Evolutionary conservation across 2,113 vertebrate genomes (phyloP).

Genomic region (Triplophysa siluroides): DNA sequence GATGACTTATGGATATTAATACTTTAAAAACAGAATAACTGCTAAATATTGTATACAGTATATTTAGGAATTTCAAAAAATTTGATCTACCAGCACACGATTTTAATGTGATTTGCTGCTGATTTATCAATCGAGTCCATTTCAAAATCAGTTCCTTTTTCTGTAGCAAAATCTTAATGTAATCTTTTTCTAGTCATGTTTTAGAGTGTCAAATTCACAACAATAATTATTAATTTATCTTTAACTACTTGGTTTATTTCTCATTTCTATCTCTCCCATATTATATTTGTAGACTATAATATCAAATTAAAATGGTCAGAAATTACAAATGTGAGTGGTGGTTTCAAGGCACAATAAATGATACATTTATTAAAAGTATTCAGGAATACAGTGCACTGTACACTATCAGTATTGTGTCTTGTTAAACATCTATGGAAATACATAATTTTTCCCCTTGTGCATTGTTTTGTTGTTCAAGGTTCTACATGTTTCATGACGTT

Average conservation of each 20-base stretch:
- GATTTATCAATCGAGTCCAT: neutral
- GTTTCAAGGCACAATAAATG: too few species aligned
- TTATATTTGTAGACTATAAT: neutral
- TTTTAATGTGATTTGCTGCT: neutral
- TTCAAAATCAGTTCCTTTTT: neutral
- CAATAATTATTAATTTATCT: neutral
- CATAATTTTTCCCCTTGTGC: neutral
- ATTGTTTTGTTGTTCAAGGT: neutral
- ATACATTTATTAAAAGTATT: neutral
- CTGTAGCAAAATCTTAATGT: too few species aligned
- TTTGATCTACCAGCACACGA: neutral
- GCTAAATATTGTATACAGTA: too few species aligned
- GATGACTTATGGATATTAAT: neutral
- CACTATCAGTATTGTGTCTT: neutral
- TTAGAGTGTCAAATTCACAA: neutral
- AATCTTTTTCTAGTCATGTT: neutral
- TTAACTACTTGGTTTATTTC: neutral
- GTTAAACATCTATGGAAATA: neutral
- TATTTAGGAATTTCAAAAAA: too few species aligned
- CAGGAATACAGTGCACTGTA: neutral
- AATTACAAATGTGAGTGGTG: too few species aligned
- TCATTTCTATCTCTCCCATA: neutral
- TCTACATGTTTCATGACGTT: neutral
- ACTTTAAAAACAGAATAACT: too few species aligned
- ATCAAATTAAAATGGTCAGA: neutral